Percentiles rank a stretch among this genome's conserved stretches.
Evolutionary conservation across 1,140 invertebrate genomes (phyloP).

Genomic region (Bombus superbus): DNA sequence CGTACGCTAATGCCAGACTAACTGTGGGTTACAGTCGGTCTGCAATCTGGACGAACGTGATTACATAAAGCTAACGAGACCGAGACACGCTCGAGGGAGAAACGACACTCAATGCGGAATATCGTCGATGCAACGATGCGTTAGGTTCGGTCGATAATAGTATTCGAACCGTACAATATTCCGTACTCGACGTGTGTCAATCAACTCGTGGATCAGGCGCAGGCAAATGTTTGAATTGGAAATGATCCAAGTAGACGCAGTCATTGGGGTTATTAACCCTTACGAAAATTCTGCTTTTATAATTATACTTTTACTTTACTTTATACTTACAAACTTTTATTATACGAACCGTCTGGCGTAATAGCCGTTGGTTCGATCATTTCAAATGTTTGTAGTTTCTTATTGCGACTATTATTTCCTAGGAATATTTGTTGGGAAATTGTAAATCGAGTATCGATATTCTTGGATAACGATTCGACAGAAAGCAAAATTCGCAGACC

Average conservation of each 20-base stretch:
- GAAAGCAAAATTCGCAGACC: background rate
- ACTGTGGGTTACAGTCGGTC: slow-evolving; percentile 57
- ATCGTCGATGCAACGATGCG: slow-evolving; percentile 31
- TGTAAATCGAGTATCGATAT: background rate
- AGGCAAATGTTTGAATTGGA: slow-evolving; percentile 45
- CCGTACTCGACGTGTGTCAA: slow-evolving; percentile 36
- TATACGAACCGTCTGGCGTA: too few relatives aligned
- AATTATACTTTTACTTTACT: too few relatives aligned
- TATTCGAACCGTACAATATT: slow-evolving; percentile 37
- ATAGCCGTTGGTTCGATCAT: too few relatives aligned
- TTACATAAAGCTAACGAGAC: slow-evolving; percentile 70
- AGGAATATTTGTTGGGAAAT: background rate
- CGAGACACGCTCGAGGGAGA: slow-evolving; percentile 28
- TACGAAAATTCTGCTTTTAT: background rate
- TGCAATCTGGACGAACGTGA: slow-evolving; percentile 59
- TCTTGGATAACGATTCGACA: background rate
- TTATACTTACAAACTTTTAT: too few relatives aligned
- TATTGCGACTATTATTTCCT: background rate
- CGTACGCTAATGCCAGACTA: slow-evolving; percentile 47
- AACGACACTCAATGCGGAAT: slow-evolving; percentile 38
- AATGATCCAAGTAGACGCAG: slow-evolving; percentile 6
- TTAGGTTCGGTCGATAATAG: slow-evolving; percentile 45
- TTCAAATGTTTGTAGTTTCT: background rate
- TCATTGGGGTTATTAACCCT: slow-evolving; percentile 4
- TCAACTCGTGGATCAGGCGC: slow-evolving; percentile 26